Conservation (phyloP, 1,140 invertebrate genomes). For the Trissolcus basalis region DNA sequence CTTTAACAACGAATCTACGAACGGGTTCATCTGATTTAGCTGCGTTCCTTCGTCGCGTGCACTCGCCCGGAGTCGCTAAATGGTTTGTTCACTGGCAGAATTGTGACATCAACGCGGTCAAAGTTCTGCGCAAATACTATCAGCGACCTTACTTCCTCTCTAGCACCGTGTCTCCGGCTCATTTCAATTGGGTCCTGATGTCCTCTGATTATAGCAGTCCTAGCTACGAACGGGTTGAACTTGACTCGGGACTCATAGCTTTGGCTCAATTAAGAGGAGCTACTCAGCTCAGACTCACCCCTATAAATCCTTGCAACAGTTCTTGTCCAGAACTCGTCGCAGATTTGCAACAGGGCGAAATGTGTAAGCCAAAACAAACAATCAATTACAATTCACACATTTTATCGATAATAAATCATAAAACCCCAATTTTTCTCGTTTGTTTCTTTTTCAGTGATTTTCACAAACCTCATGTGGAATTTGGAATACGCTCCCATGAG, state of each 20-base stretch:
- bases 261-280: conserved; percentile 85
- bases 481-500: conserved; percentile 85
- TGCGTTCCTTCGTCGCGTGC: conserved; percentile 80
- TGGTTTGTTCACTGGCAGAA: conserved; percentile 93
- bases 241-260: conserved; percentile 82
- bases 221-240: conserved; percentile 84
- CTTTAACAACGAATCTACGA: conserved; percentile 83
- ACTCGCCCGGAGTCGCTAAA: conserved; percentile 80
- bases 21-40: conserved; percentile 81
- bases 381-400: background rate
- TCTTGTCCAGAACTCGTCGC: conserved; percentile 82
- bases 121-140: conserved; percentile 82
- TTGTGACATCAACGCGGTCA: conserved; percentile 86
- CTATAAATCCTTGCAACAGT: conserved; percentile 82
- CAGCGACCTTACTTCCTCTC: conserved; percentile 86
- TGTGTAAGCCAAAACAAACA: conserved; percentile 75
- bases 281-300: conserved; percentile 80
- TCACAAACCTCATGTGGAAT: conserved; percentile 85
- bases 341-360: conserved; percentile 82
- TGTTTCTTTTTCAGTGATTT: conserved; percentile 78
- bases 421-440: too few relatives aligned
- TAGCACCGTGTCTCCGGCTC: conserved; percentile 83
- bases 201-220: conserved; percentile 85
- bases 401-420: too few relatives aligned
- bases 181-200: conserved; percentile 88